A percentile compares a stretch with the other conserved stretches of the same genome.
Evolutionary conservation across 23 tunicate species (phyloP).

Genomic region (Pegea sp.): DNA sequence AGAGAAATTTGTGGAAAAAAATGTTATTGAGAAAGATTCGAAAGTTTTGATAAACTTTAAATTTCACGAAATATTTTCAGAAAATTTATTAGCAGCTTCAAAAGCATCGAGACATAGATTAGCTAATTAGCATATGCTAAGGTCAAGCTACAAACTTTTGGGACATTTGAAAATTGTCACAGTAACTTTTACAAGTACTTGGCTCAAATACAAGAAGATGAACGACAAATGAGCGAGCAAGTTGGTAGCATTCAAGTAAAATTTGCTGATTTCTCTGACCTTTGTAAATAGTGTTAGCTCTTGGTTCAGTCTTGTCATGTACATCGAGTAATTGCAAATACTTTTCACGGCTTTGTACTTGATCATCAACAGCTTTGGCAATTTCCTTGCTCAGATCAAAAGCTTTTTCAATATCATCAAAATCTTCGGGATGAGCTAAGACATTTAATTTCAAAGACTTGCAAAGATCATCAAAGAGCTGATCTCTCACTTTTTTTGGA

Average conservation of each 20-base stretch:
- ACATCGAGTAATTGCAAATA: slow-evolving; percentile 24
- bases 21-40: too few relatives aligned
- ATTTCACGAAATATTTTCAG: too few relatives aligned
- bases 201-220: too few relatives aligned
- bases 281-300: slow-evolving; percentile 30
- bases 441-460: not conserved
- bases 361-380: slow-evolving; percentile 73
- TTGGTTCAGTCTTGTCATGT: slow-evolving; percentile 50
- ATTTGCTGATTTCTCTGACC: slow-evolving; percentile 6
- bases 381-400: slow-evolving; percentile 38
- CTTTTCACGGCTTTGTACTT: slow-evolving; percentile 52
- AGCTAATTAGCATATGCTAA: too few relatives aligned
- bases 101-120: too few relatives aligned
- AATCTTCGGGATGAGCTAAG: slow-evolving; percentile 48
- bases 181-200: too few relatives aligned
- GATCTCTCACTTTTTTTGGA: not conserved
- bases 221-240: not conserved
- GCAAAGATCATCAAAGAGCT: not conserved
- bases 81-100: too few relatives aligned
- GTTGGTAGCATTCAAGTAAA: not conserved
- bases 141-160: too few relatives aligned
- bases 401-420: slow-evolving; percentile 24
- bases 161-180: too few relatives aligned
- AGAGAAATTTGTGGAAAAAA: too few relatives aligned
- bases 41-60: too few relatives aligned